Evolutionary conservation across 2,888 invertebrate species (phyloP).

Genomic region (Rotaria socialis): DNA sequence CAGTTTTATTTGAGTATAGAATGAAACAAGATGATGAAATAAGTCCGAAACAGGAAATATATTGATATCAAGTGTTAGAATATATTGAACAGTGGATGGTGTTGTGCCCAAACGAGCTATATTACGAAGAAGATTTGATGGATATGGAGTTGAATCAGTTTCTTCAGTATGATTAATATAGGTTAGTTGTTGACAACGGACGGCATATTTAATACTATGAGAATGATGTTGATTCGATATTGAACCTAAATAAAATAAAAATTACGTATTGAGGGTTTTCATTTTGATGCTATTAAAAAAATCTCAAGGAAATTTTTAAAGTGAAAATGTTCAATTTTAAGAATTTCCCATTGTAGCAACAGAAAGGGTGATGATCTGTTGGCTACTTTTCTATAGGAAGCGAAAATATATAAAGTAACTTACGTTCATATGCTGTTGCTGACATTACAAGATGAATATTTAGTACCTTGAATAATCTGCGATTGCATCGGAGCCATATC

Average conservation of each 20-base stretch:
- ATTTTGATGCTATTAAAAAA: too few species aligned
- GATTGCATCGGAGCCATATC: constrained; percentile 19
- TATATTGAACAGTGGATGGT: not conserved
- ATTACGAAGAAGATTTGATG: constrained; percentile 19
- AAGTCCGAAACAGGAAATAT: not conserved
- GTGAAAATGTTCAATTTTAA: too few species aligned
- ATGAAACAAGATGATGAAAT: constrained; percentile 18
- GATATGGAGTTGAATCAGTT: constrained; percentile 18
- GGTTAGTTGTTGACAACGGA: not conserved
- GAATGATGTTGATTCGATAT: constrained; percentile 10
- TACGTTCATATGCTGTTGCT: constrained; percentile 33
- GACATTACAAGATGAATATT: constrained; percentile 6
- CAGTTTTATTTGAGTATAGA: not conserved
- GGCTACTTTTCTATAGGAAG: too few species aligned
- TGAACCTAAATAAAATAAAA: not conserved
- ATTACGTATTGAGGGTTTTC: too few species aligned
- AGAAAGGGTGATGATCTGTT: too few species aligned
- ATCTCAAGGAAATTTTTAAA: too few species aligned
- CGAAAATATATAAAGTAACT: not conserved
- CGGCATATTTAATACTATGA: constrained; percentile 27
- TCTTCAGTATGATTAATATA: constrained; percentile 30
- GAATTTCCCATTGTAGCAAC: too few species aligned
- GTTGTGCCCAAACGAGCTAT: constrained; percentile 19
- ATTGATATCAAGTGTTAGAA: constrained; percentile 28
- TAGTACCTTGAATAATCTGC: not conserved